Evolutionary conservation across 2,888 invertebrate genomes (phyloP), one percentile per base, ranked within the genome.

Genomic region (Subacronicta megacephala): DNA sequence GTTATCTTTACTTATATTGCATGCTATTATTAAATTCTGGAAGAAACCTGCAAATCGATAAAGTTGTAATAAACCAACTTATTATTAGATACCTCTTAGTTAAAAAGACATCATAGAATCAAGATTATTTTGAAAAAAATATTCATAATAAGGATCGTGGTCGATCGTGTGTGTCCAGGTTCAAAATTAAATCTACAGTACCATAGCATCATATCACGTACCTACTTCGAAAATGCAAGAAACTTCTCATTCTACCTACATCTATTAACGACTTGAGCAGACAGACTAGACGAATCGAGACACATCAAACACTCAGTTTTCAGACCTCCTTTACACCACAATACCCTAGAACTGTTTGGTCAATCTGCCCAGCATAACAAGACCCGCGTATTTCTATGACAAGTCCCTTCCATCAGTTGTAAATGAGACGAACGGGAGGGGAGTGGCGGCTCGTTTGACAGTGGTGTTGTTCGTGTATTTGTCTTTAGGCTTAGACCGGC

Each of bases 401-500:
- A 59, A 42, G 42, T 61, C 77, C 66, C 72, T 58, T 63, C 45
- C 26, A 33, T 53, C 36, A 63, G 26, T 49, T 35, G 52, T 58
- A 15, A 42, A 47, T 20, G 37, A 47, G 33, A 50, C 33, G n/a
- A 7, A 18, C 13, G 13, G 31, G 61, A 49, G 72, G 51, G 75
- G 75, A 49, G 59, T 50, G 67, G 74, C 29, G 54, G 77, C 65
- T 84, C 90, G 63, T 47, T 35, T 64, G 67, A 74, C 15, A 56
- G 53, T 87, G 90, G 92, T 72, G 62, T 63, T 73, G 79, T 72
- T 72, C 69, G 69, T 83, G 89, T 88, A 90, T 92, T 93, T 92
- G 92, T 93, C 93, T 92, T 91, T 87, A 85, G 89, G 90, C 85
- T 88, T 83, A 89, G 85, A 88, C 80, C 83, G 77, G 62, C 80